Conservation (phyloP, 2,797 vertebrate species). For the Amblyraja radiata region DNA sequence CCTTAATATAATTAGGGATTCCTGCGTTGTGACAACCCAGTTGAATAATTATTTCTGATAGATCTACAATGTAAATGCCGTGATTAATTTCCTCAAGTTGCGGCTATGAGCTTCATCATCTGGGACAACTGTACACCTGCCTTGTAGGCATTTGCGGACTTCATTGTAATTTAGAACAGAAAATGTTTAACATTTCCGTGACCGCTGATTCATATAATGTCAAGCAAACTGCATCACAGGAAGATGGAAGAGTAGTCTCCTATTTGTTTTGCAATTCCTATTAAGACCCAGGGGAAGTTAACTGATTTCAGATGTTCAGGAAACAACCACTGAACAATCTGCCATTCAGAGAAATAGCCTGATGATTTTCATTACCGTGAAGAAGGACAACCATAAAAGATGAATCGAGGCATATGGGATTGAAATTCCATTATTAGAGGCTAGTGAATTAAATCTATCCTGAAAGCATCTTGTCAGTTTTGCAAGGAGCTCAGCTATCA, state of each 20-base stretch:
- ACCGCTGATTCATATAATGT: neutral
- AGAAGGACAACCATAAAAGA: slow-evolving; percentile 12
- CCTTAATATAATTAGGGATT: neutral
- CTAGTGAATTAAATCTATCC: slow-evolving; percentile 8
- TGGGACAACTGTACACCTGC: neutral
- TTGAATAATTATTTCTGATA: neutral
- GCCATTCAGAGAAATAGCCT: slow-evolving; percentile 29
- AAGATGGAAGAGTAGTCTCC: slow-evolving; percentile 17
- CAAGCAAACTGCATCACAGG: slow-evolving; percentile 23
- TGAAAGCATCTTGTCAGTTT: slow-evolving; percentile 19
- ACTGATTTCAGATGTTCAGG: slow-evolving; percentile 37
- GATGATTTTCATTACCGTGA: slow-evolving; percentile 30
- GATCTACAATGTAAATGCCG: neutral
- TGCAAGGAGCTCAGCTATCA: neutral
- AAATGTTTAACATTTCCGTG: slow-evolving; percentile 12
- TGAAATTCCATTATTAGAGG: slow-evolving; percentile 28
- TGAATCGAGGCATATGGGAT: slow-evolving; percentile 34
- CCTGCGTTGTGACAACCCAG: neutral
- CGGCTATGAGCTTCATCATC: too few relatives aligned
- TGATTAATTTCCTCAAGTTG: neutral
- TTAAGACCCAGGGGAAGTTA: slow-evolving; percentile 2
- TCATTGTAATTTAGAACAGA: neutral
- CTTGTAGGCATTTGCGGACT: slow-evolving; percentile 4
- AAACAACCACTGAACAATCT: slow-evolving; percentile 18
- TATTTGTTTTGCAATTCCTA: slow-evolving; percentile 23